Evolutionary conservation across 2,888 invertebrate genomes (phyloP).

Genomic region (Elmis aenea): DNA sequence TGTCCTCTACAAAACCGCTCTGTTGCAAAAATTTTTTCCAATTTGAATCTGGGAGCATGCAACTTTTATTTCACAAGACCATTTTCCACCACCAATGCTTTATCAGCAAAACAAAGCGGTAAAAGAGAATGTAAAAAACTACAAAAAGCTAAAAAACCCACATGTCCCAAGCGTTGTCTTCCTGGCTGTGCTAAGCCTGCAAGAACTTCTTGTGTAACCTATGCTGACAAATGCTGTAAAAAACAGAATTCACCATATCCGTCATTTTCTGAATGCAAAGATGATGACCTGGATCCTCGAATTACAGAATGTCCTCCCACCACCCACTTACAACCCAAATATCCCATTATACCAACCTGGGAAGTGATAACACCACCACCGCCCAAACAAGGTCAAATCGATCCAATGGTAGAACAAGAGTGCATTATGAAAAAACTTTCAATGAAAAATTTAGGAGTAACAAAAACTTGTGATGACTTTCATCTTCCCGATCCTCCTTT

Average conservation of each 20-base stretch:
- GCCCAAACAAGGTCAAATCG: slow-evolving; percentile 25
- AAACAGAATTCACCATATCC: slow-evolving; percentile 31
- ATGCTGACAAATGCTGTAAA: slow-evolving; percentile 20
- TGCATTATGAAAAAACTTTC: slow-evolving; percentile 27
- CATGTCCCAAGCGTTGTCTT: not conserved
- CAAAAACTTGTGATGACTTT: slow-evolving; percentile 27
- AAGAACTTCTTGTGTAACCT: not conserved
- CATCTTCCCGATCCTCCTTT: slow-evolving; percentile 22
- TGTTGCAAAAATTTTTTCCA: too few species aligned
- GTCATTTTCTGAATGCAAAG: slow-evolving; percentile 31
- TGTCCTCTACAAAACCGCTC: too few species aligned
- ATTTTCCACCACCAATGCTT: too few species aligned
- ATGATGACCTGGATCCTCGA: slow-evolving; percentile 24
- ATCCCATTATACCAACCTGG: slow-evolving; percentile 17
- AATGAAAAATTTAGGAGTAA: slow-evolving; percentile 20
- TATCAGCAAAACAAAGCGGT: too few species aligned
- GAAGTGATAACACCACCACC: slow-evolving; percentile 19
- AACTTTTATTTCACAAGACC: too few species aligned
- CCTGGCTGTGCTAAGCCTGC: not conserved
- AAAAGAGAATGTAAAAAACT: too few species aligned
- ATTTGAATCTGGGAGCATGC: too few species aligned
- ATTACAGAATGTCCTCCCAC: slow-evolving; percentile 28
- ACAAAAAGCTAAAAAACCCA: too few species aligned
- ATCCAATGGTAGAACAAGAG: slow-evolving; percentile 26
- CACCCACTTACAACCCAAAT: slow-evolving; percentile 28